A percentile compares a stretch with the other conserved stretches of the same genome.
Conservation (phyloP, 2,113 vertebrate species). For the Tragelaphus imberbis region DNA sequence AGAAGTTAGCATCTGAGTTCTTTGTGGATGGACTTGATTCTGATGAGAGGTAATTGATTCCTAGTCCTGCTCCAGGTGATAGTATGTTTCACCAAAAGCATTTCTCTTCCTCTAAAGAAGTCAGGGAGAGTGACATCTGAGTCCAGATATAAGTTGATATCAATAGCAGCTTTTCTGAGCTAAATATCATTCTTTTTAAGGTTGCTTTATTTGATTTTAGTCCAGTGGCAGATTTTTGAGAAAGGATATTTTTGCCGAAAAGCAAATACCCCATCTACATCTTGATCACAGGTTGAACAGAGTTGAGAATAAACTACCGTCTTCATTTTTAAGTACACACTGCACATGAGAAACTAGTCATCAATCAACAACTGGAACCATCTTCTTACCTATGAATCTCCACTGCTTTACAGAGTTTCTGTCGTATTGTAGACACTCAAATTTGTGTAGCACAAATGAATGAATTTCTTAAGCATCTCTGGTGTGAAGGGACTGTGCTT, state of each 20-base stretch:
- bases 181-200: background rate
- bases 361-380: background rate
- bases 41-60: slow-evolving; percentile 86
- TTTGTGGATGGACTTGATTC: slow-evolving; percentile 87
- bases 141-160: background rate
- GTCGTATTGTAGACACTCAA: background rate
- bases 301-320: background rate
- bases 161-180: slow-evolving; percentile 11
- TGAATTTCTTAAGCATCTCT: background rate
- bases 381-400: background rate
- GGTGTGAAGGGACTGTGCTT: background rate
- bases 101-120: slow-evolving; percentile 20
- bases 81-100: background rate
- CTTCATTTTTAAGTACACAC: background rate
- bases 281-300: background rate
- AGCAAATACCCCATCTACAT: background rate
- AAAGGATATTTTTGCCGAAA: slow-evolving; percentile 13
- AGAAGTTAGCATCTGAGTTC: slow-evolving; percentile 88
- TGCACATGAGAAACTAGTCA: slow-evolving; percentile 2
- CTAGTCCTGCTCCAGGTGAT: background rate
- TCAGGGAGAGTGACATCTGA: background rate
- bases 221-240: background rate
- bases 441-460: background rate
- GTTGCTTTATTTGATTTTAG: background rate
- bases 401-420: background rate